phyloP scores from a whole-genome alignment of 2,888 invertebrate species.

The Ochropleura leucogaster region DNA sequence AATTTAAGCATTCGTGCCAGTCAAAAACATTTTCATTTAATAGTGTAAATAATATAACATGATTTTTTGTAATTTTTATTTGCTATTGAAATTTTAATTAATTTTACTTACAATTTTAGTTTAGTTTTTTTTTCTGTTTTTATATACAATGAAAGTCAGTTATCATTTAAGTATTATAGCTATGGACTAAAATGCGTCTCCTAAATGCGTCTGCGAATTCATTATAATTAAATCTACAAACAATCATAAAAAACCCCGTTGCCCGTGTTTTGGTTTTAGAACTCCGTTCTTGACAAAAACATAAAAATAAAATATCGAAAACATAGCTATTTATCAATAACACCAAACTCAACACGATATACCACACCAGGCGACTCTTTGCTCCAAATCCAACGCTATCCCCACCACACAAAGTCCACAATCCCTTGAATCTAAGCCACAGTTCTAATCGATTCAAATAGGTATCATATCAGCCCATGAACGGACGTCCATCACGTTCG shows the following conservation, averaged over 20 bases:
- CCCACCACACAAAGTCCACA: rapidly evolving
- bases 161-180: too few species aligned
- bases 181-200: too few species aligned
- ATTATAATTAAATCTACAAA: neutral
- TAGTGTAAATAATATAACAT: too few species aligned
- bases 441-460: conserved; percentile 53
- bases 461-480: conserved; percentile 46
- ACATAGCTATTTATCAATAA: neutral
- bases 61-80: too few species aligned
- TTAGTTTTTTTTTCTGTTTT: too few species aligned
- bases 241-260: neutral
- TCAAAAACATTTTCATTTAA: too few species aligned
- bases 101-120: too few species aligned
- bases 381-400: neutral
- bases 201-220: too few species aligned
- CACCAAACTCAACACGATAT: neutral
- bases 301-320: neutral
- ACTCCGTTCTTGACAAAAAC: conserved; percentile 1
- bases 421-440: neutral
- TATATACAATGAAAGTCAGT: too few species aligned
- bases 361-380: neutral
- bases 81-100: too few species aligned
- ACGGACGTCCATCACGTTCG: conserved; percentile 55
- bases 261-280: neutral
- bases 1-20: too few species aligned